These are phyloP conservation scores for Empis stercorea DNA, from an alignment of 2,888 invertebrate genomes.

Conservation along the genomic window DNA sequence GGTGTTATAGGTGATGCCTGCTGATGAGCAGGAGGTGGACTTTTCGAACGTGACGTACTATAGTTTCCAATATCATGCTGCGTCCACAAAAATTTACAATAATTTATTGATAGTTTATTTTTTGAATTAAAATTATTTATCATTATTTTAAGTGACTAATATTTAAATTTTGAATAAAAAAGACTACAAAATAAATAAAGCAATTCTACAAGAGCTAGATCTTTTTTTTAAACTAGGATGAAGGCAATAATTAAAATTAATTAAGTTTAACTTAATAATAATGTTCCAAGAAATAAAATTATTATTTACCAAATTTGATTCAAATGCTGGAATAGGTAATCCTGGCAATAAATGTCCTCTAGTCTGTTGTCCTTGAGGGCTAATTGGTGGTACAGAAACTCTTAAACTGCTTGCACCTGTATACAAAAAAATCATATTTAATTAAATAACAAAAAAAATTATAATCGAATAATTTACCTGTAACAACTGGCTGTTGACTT, in stretches of 20 bases:
- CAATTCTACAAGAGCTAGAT: too few species aligned
- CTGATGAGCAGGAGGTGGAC: slow-evolving; percentile 78
- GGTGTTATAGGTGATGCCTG: slow-evolving; percentile 59
- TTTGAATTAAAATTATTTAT: neutral
- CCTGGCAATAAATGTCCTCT: slow-evolving; percentile 41
- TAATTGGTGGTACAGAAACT: slow-evolving; percentile 46
- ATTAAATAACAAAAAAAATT: too few species aligned
- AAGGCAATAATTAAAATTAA: too few species aligned
- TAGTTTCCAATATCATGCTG: slow-evolving; percentile 46
- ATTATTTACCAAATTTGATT: slow-evolving; percentile 56
- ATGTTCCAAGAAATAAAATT: too few species aligned
- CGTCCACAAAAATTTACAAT: slow-evolving; percentile 28
- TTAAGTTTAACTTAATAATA: too few species aligned
- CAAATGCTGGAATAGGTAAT: slow-evolving; percentile 48
- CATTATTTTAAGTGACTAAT: too few species aligned
- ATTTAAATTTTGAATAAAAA: too few species aligned
- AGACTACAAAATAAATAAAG: too few species aligned
- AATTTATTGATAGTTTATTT: too few species aligned
- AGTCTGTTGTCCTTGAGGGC: slow-evolving; percentile 46
- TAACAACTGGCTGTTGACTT: slow-evolving; percentile 36
- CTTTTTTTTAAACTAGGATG: too few species aligned
- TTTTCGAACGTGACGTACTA: slow-evolving; percentile 42
- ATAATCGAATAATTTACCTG: slow-evolving; percentile 23
- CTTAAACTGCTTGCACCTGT: slow-evolving; percentile 39
- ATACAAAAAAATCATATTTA: too few species aligned